Percentiles rank a stretch among this genome's conserved stretches.
Evolutionary conservation across 2,797 vertebrate genomes (phyloP).

Genomic region (Myripristis jacobus): DNA sequence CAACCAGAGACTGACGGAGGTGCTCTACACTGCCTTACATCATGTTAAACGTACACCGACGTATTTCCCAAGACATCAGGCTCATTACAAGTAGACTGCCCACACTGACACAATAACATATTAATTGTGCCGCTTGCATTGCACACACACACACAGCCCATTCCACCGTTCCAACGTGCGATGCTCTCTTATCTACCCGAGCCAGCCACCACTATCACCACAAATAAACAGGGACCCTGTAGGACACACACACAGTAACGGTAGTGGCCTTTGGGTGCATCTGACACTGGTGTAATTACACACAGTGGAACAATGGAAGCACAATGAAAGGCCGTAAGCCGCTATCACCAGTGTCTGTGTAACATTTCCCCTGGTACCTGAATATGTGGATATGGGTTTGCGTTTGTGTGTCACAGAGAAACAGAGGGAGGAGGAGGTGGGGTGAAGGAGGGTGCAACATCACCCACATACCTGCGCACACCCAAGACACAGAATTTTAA

Average conservation of each 20-base stretch:
- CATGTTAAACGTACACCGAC: neutral
- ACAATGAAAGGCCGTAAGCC: slow-evolving; percentile 46
- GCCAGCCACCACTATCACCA: neutral
- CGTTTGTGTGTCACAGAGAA: neutral
- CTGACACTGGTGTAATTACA: slow-evolving; percentile 47
- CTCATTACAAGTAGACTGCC: neutral
- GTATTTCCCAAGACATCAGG: neutral
- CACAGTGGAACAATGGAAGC: slow-evolving; percentile 28
- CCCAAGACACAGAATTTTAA: neutral
- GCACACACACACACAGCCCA: slow-evolving; percentile 29
- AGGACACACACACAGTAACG: slow-evolving; percentile 31
- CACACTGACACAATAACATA: too few species aligned
- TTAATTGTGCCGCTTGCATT: too few species aligned
- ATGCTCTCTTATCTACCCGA: slow-evolving; percentile 3
- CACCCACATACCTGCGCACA: neutral
- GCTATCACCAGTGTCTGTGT: slow-evolving; percentile 38
- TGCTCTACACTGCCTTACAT: too few species aligned
- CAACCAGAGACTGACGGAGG: too few species aligned
- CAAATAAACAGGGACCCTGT: slow-evolving; percentile 8
- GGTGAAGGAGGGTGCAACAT: neutral
- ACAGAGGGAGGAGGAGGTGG: slow-evolving; percentile 12
- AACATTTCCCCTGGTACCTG: slow-evolving; percentile 17
- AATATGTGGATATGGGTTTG: slow-evolving; percentile 17
- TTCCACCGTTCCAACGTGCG: too few species aligned
- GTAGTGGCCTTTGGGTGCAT: slow-evolving; percentile 21